A percentile compares a stretch with the other conserved stretches of the same genome.
Conservation (phyloP, 2,797 vertebrate species). For the Pristis pectinata region DNA sequence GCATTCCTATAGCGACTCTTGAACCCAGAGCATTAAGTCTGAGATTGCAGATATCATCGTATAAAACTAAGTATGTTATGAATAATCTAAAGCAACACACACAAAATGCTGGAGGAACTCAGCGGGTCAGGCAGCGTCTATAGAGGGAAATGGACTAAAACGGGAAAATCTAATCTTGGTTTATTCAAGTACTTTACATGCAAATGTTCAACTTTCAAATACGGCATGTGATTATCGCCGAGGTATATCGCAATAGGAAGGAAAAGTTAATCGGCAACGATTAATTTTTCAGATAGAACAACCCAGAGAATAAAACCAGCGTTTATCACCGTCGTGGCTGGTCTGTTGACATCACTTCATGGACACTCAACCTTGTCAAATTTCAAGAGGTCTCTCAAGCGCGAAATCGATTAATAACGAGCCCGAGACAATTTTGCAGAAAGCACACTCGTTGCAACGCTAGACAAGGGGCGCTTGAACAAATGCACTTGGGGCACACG, state of each 20-base stretch:
- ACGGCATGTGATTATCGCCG: neutral
- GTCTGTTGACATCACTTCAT: neutral
- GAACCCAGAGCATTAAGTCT: neutral
- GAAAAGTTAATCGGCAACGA: neutral
- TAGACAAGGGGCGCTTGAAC: neutral
- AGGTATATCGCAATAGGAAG: neutral
- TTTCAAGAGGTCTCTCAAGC: neutral
- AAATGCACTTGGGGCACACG: too few species aligned
- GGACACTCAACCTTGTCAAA: neutral
- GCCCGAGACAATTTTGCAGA: neutral
- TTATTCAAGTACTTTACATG: neutral
- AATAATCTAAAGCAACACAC: neutral
- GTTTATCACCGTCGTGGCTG: neutral
- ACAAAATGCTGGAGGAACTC: too few species aligned
- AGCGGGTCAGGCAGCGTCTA: too few species aligned
- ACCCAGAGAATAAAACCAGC: neutral
- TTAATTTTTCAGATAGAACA: neutral
- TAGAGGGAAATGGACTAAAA: too few species aligned
- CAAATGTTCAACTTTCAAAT: neutral
- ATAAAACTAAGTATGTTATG: too few species aligned
- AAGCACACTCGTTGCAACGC: neutral
- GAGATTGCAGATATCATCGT: neutral
- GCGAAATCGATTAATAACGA: neutral
- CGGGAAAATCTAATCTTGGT: neutral
- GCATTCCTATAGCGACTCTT: neutral